These are phyloP conservation scores for Forbesichthys papilliferus DNA, from an alignment of 2,113 vertebrate genomes.

Conservation along the genomic window DNA sequence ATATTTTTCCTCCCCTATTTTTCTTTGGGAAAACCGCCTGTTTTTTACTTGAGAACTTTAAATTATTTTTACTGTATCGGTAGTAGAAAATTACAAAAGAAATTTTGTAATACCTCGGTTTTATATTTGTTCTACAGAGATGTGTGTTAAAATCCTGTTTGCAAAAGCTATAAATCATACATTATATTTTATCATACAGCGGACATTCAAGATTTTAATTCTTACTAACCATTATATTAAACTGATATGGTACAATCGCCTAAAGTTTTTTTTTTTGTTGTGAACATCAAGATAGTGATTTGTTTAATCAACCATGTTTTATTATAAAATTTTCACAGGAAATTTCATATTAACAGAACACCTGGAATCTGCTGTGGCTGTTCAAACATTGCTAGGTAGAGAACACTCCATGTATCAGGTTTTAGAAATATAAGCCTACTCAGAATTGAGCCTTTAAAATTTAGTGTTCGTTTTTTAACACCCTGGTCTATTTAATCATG, in stretches of 20 bases:
- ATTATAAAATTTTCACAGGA: conserved; percentile 57
- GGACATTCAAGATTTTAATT: not conserved
- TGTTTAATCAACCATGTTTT: conserved; percentile 22
- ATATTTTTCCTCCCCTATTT: no score
- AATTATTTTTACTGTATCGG: no score
- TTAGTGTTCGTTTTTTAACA: conserved; percentile 27
- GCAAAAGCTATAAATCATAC: not conserved
- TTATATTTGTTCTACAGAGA: not conserved
- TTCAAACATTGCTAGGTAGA: conserved; percentile 10
- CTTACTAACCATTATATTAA: not conserved
- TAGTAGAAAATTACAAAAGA: no score
- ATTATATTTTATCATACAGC: not conserved
- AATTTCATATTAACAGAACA: conserved; percentile 52
- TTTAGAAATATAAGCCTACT: not conserved
- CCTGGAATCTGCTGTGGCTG: not conserved
- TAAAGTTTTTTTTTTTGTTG: no score
- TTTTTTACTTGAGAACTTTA: no score
- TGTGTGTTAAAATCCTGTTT: conserved; percentile 4
- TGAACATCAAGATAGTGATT: no score
- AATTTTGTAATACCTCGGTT: not conserved
- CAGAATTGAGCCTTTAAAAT: not conserved
- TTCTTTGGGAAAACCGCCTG: no score
- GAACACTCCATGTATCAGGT: not conserved
- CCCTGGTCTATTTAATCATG: conserved; percentile 29
- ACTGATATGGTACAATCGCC: no score